Conservation (phyloP, 2,797 vertebrate species). For the Rhinoraja longicauda region DNA sequence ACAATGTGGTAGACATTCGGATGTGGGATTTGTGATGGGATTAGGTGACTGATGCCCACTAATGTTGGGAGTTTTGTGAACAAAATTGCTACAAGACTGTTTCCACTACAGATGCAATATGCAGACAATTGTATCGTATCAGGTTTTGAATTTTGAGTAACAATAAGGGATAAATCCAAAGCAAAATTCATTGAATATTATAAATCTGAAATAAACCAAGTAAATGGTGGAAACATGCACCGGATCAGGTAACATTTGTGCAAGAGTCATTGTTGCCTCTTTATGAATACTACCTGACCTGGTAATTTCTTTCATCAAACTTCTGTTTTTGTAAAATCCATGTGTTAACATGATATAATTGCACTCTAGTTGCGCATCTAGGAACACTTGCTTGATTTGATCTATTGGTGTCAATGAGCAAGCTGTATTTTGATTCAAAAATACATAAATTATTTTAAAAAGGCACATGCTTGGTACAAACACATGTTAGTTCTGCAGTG, state of each 20-base stretch:
- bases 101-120: background rate
- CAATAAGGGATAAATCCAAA: background rate
- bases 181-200: background rate
- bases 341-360: slow-evolving; percentile 1
- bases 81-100: background rate
- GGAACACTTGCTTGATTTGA: background rate
- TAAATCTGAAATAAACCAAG: background rate
- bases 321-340: background rate
- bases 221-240: background rate
- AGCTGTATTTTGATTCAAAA: background rate
- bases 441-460: background rate
- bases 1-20: background rate
- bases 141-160: background rate
- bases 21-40: background rate
- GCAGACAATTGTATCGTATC: background rate
- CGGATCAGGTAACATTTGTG: background rate
- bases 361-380: background rate
- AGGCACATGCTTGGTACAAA: background rate
- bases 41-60: background rate
- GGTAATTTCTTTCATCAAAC: background rate
- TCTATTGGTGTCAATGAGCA: background rate
- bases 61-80: background rate
- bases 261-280: background rate
- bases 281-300: background rate
- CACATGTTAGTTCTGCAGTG: background rate